These are phyloP conservation scores for Neopipo cinnamomea DNA, from an alignment of 2,113 vertebrate species.

Conservation along the genomic window DNA sequence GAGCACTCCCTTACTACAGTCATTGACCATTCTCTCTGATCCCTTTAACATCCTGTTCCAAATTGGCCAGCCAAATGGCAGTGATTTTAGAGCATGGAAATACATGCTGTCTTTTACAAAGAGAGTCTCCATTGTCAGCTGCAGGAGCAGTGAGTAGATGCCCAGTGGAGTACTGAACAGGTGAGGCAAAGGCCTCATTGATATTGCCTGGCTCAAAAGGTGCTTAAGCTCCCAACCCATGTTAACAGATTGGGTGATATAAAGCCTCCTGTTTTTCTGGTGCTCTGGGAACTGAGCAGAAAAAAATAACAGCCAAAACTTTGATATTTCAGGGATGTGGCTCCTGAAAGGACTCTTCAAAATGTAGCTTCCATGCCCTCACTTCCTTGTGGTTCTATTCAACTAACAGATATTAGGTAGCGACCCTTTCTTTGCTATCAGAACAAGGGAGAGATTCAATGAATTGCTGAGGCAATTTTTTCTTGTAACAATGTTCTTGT, in stretches of 20 bases:
- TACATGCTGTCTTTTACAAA: background rate
- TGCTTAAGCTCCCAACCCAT: background rate
- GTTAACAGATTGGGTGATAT: background rate
- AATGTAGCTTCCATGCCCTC: background rate
- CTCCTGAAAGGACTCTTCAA: background rate
- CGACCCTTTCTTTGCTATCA: background rate
- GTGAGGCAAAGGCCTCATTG: background rate
- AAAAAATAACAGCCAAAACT: background rate
- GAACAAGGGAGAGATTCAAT: background rate
- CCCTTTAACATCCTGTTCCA: background rate
- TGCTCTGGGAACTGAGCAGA: background rate
- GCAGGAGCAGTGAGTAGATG: background rate
- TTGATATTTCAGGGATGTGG: background rate
- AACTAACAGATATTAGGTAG: background rate
- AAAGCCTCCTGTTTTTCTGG: background rate
- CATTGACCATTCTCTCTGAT: background rate
- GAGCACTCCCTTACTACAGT: background rate
- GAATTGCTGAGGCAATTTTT: background rate
- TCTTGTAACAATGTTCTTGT: background rate
- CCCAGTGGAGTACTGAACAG: background rate
- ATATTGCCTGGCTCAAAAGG: background rate
- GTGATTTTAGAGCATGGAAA: background rate
- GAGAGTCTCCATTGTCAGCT: background rate
- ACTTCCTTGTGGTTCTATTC: background rate
- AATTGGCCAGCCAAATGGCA: background rate